Evolutionary conservation across 2,888 invertebrate genomes (phyloP).

Genomic region (Eurytoma californica): DNA sequence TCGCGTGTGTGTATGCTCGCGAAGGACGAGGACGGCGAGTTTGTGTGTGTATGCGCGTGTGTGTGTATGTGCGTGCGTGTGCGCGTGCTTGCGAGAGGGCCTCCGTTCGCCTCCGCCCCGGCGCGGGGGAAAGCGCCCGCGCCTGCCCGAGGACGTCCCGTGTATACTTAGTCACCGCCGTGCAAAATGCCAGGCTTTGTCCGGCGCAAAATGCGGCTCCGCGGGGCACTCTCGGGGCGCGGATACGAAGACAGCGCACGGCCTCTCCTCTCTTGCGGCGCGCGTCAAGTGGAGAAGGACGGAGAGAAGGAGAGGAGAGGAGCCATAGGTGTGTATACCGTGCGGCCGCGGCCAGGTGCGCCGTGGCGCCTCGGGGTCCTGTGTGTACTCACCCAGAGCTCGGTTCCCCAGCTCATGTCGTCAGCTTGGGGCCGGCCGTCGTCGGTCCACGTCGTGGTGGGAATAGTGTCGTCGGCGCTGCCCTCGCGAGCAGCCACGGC

Average conservation of each 20-base stretch:
- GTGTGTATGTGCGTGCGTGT: too few relatives aligned
- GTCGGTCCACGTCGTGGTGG: conserved; percentile 43
- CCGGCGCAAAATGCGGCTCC: too few relatives aligned
- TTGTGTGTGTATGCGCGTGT: too few relatives aligned
- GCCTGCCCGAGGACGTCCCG: not conserved
- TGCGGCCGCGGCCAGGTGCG: conserved; percentile 1
- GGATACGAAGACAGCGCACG: too few relatives aligned
- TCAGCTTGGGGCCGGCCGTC: conserved; percentile 54
- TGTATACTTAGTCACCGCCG: not conserved
- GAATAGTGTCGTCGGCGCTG: conserved; percentile 41
- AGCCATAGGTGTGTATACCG: not conserved
- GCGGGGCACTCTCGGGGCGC: too few relatives aligned
- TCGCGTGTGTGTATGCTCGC: not conserved
- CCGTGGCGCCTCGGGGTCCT: not conserved
- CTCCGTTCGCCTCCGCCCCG: conserved; percentile 25
- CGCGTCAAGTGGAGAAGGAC: not conserved
- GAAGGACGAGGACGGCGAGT: not conserved
- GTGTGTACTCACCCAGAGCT: conserved; percentile 55
- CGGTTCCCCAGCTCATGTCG: conserved; percentile 58
- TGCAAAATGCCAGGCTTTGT: not conserved
- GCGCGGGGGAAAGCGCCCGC: not conserved
- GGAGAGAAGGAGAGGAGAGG: not conserved
- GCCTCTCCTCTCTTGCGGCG: not conserved
- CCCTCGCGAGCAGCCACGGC: conserved; percentile 9
- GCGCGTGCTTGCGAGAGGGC: conserved; percentile 1